Evolutionary conservation across 1,140 invertebrate species (phyloP).

Genomic region (Pentalonia nigronervosa): DNA sequence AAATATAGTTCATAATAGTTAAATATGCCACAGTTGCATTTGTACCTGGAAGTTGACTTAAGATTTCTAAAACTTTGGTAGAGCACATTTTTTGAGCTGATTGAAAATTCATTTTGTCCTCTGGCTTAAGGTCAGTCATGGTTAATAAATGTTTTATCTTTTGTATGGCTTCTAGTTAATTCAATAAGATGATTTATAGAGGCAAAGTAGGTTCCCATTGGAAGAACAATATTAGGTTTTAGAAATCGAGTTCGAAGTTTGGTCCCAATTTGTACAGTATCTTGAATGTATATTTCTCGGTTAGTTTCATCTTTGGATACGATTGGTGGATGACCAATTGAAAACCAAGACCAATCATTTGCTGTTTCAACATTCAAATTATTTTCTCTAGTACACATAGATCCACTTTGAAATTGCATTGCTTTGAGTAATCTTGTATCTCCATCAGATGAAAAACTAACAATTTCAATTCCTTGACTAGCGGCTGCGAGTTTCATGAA

Average conservation of each 20-base stretch:
- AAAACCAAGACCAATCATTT: not conserved
- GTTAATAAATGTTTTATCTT: not conserved
- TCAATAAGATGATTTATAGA: not conserved
- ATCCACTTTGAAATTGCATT: no score
- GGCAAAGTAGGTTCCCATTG: not conserved
- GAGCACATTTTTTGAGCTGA: not conserved
- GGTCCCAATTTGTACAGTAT: not conserved
- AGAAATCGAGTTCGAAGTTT: not conserved
- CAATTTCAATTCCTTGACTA: no score
- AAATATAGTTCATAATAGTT: not conserved
- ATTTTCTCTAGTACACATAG: not conserved
- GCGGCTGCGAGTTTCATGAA: no score
- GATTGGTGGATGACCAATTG: not conserved
- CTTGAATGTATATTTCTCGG: slow-evolving; percentile 11
- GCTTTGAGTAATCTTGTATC: no score
- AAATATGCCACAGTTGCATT: not conserved
- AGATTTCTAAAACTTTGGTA: not conserved
- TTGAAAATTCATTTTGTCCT: slow-evolving; percentile 3
- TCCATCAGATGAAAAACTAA: no score
- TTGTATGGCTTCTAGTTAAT: not conserved
- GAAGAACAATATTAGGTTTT: not conserved
- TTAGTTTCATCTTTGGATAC: not conserved
- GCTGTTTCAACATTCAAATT: slow-evolving; percentile 5
- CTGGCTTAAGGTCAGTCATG: not conserved
- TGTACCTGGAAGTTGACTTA: not conserved